These are phyloP conservation scores for Pantherophis vulpinus DNA, from an alignment of 2,797 vertebrate species.

Conservation along the genomic window DNA sequence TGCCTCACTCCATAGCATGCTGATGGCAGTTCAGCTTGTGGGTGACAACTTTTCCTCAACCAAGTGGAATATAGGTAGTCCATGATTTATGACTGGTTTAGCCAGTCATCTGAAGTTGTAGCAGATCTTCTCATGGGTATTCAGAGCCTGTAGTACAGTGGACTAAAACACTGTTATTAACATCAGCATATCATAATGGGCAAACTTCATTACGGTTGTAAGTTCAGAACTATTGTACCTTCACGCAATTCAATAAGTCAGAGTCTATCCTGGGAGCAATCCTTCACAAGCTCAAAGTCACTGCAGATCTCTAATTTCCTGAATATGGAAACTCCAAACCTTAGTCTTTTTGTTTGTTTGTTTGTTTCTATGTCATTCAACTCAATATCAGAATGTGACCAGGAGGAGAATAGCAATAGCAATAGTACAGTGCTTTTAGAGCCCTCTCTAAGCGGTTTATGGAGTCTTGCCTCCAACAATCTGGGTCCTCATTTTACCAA, in stretches of 20 bases:
- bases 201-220: background rate
- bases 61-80: background rate
- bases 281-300: background rate
- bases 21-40: background rate
- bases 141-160: no score
- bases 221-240: background rate
- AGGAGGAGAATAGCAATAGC: background rate
- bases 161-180: no score
- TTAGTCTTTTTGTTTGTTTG: background rate
- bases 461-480: no score
- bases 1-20: background rate
- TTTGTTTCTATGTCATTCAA: background rate
- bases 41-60: no score
- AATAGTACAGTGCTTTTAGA: no score
- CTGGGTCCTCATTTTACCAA: no score
- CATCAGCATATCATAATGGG: background rate
- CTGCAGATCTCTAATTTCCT: background rate
- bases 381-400: background rate
- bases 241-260: background rate
- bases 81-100: no score
- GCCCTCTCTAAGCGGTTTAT: no score
- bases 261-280: background rate
- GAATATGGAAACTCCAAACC: background rate
- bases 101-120: no score
- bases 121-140: no score